Conservation (phyloP, 2,888 invertebrate species). For the Colostygia pectinataria region DNA sequence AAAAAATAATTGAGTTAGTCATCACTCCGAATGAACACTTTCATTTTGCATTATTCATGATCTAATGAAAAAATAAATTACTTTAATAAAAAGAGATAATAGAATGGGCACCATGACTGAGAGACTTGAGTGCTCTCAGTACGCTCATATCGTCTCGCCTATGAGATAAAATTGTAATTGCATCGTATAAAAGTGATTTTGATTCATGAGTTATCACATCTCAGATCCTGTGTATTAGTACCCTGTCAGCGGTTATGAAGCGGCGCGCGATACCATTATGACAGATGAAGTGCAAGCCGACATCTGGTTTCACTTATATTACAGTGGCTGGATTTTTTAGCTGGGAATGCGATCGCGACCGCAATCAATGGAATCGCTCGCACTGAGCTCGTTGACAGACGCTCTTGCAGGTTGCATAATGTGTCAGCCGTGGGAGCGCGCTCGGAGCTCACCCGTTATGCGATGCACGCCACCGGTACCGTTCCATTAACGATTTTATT, state of each 20-base stretch:
- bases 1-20: constrained; percentile 32
- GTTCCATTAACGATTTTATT: constrained; percentile 81
- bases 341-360: constrained; percentile 58
- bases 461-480: constrained; percentile 79
- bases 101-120: background rate
- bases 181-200: constrained; percentile 23
- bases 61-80: constrained; percentile 19
- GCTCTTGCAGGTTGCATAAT: constrained; percentile 70
- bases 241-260: constrained; percentile 29
- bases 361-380: constrained; percentile 48
- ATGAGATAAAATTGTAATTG: constrained; percentile 10
- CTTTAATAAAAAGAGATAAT: background rate
- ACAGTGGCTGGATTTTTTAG: constrained; percentile 63
- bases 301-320: constrained; percentile 48
- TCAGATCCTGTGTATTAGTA: constrained; percentile 15
- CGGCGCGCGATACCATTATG: constrained; percentile 23
- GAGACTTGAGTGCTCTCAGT: constrained; percentile 7
- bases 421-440: constrained; percentile 75
- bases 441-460: constrained; percentile 67
- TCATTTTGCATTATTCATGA: constrained; percentile 32
- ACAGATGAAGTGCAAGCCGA: constrained; percentile 37
- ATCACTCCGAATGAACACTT: constrained; percentile 38
- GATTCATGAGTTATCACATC: constrained; percentile 28
- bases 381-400: background rate
- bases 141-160: constrained; percentile 2